Conservation (phyloP, 1,140 invertebrate genomes). For the silkworm (Bombyx mori) region ASM3026992v2 NC_085127.1:5065501-5066000, state of each 20-base stretch:
- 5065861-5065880: too few relatives aligned
- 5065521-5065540: conserved; percentile 17
- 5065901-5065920: too few relatives aligned
- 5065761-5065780: conserved; percentile 23
- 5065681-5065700: conserved; percentile 20
- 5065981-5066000: too few relatives aligned
- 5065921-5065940: too few relatives aligned
- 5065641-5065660: conserved; percentile 36
- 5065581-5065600: conserved; percentile 25
- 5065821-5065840: too few relatives aligned
- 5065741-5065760: conserved; percentile 29
- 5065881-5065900: too few relatives aligned
- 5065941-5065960: too few relatives aligned
- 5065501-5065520: conserved; percentile 3
- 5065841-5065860: too few relatives aligned
- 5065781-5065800: conserved; percentile 7
- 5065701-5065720: conserved; percentile 26
- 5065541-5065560: conserved; percentile 17
- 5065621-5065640: conserved; percentile 27
- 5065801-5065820: too few relatives aligned
- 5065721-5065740: conserved; percentile 26
- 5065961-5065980: too few relatives aligned
- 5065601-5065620: conserved; percentile 22
- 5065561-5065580: conserved; percentile 25
- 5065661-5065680: conserved; percentile 26